These are phyloP conservation scores for Brienomyrus brachyistius DNA, from an alignment of 2,113 vertebrate species.

Conservation along the genomic window DNA sequence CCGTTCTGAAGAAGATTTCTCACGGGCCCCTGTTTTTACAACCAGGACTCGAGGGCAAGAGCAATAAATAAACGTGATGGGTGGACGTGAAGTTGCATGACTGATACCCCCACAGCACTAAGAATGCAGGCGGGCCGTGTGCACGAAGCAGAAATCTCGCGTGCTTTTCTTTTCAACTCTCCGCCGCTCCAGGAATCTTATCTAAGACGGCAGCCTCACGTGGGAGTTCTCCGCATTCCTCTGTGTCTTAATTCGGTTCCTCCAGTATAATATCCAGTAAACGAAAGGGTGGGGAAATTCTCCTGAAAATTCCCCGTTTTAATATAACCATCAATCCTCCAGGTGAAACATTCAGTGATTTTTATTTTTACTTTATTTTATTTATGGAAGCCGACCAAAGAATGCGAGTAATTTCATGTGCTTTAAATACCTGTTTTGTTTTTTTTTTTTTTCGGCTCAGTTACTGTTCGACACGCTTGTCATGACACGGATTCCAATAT, in stretches of 20 bases:
- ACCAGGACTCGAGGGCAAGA: not conserved
- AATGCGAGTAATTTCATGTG: not conserved
- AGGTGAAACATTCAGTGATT: conserved; percentile 1
- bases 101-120: conserved; percentile 30
- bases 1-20: not conserved
- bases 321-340: not conserved
- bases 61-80: not conserved
- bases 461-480: not conserved
- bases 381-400: not conserved
- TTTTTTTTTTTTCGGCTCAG: not conserved
- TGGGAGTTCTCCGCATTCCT: not conserved
- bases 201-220: not conserved
- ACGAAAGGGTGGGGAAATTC: not conserved
- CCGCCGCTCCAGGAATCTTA: not conserved
- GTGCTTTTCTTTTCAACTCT: not conserved
- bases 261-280: not conserved
- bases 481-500: not conserved
- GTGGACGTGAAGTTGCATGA: conserved; percentile 46
- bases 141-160: not conserved
- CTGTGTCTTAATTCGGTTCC: not conserved
- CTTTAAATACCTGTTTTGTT: not conserved
- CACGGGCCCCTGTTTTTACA: not conserved
- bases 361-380: not conserved
- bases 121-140: not conserved
- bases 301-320: conserved; percentile 6